Percentiles rank a stretch among this genome's conserved stretches.
phyloP scores from a whole-genome alignment of 2,888 invertebrate genomes.

The Hipparchia sbordonii region DNA sequence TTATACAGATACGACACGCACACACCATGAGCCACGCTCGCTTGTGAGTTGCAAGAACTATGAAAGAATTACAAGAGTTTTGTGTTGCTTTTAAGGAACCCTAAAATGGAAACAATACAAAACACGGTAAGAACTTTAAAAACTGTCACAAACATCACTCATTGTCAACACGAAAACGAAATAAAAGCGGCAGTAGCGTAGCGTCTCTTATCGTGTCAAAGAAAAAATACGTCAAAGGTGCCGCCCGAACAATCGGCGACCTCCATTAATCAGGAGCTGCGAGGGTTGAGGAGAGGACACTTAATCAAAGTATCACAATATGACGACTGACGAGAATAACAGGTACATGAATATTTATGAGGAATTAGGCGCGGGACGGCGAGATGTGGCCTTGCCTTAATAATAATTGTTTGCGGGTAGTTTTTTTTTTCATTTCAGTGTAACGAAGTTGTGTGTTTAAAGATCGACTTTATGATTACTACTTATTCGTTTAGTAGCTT shows the following conservation, averaged over 20 bases:
- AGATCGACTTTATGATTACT: background rate
- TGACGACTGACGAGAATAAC: slow-evolving; percentile 65
- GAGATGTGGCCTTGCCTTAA: slow-evolving; percentile 53
- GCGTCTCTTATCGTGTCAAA: slow-evolving; percentile 30
- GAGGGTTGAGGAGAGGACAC: slow-evolving; percentile 59
- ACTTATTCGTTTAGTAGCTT: background rate
- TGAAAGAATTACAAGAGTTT: background rate
- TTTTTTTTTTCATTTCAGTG: slow-evolving; percentile 38
- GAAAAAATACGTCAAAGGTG: slow-evolving; percentile 46
- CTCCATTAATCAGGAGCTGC: slow-evolving; percentile 64
- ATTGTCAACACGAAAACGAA: slow-evolving; percentile 43
- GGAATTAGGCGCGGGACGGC: slow-evolving; percentile 63
- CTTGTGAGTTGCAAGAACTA: too few relatives aligned
- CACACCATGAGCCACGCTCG: too few relatives aligned
- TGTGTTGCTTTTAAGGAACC: background rate
- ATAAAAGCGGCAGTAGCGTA: slow-evolving; percentile 46
- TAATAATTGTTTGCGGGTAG: slow-evolving; percentile 52
- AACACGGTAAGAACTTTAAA: slow-evolving; percentile 16
- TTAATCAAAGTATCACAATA: slow-evolving; percentile 81
- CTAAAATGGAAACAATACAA: slow-evolving; percentile 9
- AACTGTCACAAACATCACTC: slow-evolving; percentile 30
- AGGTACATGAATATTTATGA: slow-evolving; percentile 78
- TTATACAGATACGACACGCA: too few relatives aligned
- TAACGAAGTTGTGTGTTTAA: background rate
- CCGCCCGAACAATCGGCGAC: slow-evolving; percentile 50